These are phyloP conservation scores for Acanthurus lineatus DNA, from an alignment of 2,797 vertebrate species.

Conservation along the genomic window DNA sequence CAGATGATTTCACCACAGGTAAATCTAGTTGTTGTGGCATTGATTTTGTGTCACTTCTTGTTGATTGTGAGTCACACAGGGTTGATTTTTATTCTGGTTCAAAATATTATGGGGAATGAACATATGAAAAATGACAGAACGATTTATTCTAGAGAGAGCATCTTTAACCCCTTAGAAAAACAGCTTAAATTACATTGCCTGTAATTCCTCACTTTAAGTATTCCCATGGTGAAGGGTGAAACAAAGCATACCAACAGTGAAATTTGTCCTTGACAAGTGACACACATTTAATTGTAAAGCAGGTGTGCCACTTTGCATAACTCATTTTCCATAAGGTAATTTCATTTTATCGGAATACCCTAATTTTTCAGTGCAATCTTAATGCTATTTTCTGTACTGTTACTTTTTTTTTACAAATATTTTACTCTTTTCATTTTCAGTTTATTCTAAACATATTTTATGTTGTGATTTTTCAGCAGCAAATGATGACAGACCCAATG, in stretches of 20 bases:
- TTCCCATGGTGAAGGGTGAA: not conserved
- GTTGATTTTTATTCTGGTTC: not conserved
- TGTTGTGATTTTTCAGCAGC: conserved; percentile 53
- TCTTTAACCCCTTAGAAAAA: not conserved
- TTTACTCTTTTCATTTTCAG: not conserved
- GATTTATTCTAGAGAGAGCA: not conserved
- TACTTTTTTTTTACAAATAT: not conserved
- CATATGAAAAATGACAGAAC: not conserved
- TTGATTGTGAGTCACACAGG: not conserved
- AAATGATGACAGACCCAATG: conserved; percentile 73
- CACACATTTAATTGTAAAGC: too few relatives aligned
- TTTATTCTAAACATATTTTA: conserved; percentile 9
- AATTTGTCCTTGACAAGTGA: too few relatives aligned
- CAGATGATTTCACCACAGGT: conserved; percentile 59
- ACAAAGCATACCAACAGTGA: not conserved
- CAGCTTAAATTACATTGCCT: not conserved
- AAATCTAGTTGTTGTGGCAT: conserved; percentile 34
- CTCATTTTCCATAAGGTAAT: too few relatives aligned
- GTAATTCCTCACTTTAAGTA: conserved; percentile 3
- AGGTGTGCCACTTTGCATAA: too few relatives aligned
- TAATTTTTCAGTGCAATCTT: too few relatives aligned
- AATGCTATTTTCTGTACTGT: not conserved
- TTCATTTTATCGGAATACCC: too few relatives aligned
- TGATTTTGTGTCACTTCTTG: conserved; percentile 9
- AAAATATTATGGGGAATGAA: not conserved